phyloP scores from a whole-genome alignment of 2,113 vertebrate genomes.

The Peucedramus taeniatus region DNA sequence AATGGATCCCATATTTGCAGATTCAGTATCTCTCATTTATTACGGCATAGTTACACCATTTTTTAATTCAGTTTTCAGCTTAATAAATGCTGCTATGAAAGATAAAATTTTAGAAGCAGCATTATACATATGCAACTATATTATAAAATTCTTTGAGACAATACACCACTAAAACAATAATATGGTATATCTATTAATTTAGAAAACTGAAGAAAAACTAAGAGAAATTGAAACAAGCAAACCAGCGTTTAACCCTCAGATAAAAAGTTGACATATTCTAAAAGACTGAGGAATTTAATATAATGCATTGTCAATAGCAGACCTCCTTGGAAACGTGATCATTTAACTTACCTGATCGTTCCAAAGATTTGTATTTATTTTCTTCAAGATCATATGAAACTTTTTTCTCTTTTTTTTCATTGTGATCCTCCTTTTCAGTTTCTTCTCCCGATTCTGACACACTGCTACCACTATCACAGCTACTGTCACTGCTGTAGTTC shows the following conservation, averaged over 20 bases:
- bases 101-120: neutral
- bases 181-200: neutral
- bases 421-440: slow-evolving; percentile 71
- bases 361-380: slow-evolving; percentile 77
- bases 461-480: slow-evolving; percentile 77
- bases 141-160: neutral
- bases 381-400: slow-evolving; percentile 81
- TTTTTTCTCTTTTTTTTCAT: slow-evolving; percentile 81
- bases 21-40: neutral
- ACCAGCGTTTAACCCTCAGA: neutral
- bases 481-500: slow-evolving; percentile 77
- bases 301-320: neutral
- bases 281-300: neutral
- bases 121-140: neutral
- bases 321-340: neutral
- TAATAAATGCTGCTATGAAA: neutral
- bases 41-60: neutral
- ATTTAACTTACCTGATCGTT: slow-evolving; percentile 84
- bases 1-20: neutral
- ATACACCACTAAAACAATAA: neutral
- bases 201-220: no score
- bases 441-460: slow-evolving; percentile 78
- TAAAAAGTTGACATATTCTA: neutral
- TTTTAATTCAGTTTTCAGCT: neutral
- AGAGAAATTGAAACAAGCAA: neutral